Percentiles rank a stretch among this genome's conserved stretches.
phyloP scores from a whole-genome alignment of 1,140 invertebrate genomes.

The Steinernema khuongi region DNA sequence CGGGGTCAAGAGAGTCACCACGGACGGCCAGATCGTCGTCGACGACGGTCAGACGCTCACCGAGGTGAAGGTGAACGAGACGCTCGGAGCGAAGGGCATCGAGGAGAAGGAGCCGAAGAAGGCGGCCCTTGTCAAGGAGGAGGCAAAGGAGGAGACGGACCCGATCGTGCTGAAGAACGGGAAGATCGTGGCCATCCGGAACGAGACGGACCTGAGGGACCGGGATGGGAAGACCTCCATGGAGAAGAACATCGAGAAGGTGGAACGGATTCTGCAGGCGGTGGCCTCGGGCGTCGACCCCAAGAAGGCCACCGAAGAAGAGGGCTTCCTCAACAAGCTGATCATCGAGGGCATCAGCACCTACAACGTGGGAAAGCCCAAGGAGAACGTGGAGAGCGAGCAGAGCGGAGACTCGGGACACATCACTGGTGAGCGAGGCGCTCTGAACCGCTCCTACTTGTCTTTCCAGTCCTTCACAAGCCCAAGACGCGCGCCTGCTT shows the following conservation, averaged over 20 bases:
- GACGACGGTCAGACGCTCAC: neutral
- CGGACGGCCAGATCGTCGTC: neutral
- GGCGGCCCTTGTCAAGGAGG: neutral
- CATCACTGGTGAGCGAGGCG: neutral
- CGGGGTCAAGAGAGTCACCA: neutral
- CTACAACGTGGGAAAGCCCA: neutral
- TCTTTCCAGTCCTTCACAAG: neutral
- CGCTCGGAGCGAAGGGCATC: neutral
- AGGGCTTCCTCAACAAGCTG: conserved; percentile 24
- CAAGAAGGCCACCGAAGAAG: neutral
- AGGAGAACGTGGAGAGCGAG: neutral
- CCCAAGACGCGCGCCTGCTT: neutral
- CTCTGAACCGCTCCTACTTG: neutral
- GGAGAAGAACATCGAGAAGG: neutral
- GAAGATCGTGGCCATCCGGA: conserved; percentile 1
- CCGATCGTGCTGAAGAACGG: conserved; percentile 9
- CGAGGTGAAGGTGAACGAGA: neutral
- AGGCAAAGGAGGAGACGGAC: neutral
- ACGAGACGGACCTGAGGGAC: neutral
- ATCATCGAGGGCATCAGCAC: conserved; percentile 1
- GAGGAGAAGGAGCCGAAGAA: neutral
- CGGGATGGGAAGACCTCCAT: neutral
- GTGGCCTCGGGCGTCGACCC: neutral
- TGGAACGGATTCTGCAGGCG: conserved; percentile 5
- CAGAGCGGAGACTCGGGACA: neutral